Evolutionary conservation across 2,888 invertebrate genomes (phyloP).

Genomic region (Macaria notata): DNA sequence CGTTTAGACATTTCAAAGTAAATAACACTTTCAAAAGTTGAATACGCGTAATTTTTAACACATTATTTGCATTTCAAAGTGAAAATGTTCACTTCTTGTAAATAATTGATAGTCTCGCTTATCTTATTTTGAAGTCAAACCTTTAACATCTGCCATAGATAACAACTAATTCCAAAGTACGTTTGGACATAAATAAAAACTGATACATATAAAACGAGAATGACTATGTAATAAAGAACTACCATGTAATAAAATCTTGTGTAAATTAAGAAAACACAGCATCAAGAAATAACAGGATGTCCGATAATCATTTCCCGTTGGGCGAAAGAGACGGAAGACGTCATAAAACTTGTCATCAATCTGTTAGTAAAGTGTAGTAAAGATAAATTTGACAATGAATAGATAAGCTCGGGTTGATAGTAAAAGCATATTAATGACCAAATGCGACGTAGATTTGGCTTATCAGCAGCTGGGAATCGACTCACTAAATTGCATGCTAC

Average conservation of each 20-base stretch:
- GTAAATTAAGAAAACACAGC: constrained; percentile 1
- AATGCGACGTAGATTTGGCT: constrained; percentile 55
- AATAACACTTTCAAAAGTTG: too few relatives aligned
- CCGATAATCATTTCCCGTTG: constrained; percentile 11
- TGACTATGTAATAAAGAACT: background rate
- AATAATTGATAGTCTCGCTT: too few relatives aligned
- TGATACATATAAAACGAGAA: too few relatives aligned
- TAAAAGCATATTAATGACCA: constrained; percentile 53
- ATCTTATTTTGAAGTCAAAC: too few relatives aligned
- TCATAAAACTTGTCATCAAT: constrained; percentile 32
- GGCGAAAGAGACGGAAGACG: constrained; percentile 11
- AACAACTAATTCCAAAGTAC: background rate
- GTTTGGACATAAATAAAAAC: background rate
- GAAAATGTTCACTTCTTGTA: too few relatives aligned
- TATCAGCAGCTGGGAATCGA: constrained; percentile 56
- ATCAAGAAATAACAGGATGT: constrained; percentile 15
- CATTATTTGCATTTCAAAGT: too few relatives aligned
- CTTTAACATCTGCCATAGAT: too few relatives aligned
- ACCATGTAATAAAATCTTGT: background rate
- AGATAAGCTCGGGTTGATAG: constrained; percentile 29
- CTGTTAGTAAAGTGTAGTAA: constrained; percentile 31
- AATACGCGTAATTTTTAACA: too few relatives aligned
- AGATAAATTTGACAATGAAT: constrained; percentile 31
- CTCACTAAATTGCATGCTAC: background rate
- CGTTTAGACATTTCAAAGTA: too few relatives aligned